Base-by-base conservation (phyloP, 2,113 vertebrate genomes). In the Fregetta grallaria region DNA sequence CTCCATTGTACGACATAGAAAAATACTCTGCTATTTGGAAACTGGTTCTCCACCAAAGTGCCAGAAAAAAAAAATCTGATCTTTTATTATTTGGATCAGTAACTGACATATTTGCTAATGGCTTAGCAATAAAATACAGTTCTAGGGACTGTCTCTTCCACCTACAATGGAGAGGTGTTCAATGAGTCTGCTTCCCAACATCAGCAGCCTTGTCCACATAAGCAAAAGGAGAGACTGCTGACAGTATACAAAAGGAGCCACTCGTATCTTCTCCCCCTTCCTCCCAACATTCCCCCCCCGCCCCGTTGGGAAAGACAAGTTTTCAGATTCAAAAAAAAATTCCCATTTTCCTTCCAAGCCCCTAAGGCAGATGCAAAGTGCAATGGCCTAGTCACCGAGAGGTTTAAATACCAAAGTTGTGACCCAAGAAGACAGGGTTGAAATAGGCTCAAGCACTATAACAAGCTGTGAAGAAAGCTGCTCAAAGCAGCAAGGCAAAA, bases 81-180 rank as follows among this genome's bases (percentile, higher is more conserved):
- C 22, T 34, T 52, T 65, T 76, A 13, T 40, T 44, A 45, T 23
- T 21, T 36, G 38, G 14, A 47, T 34, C n/a, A 26, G 50, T 27
- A 91, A 29, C 10, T 1, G 6, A 70, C 15, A 17, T 15, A 42
- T 20, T 49, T 72, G 25, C 16, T 55, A 66, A 53, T 4, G 25
- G 10, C 15, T 30, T 25, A 65, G n/a, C 71, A 45, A 26, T 11
- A 52, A 23, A 32, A 18, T 6, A 30, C 53, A 67, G 38, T n/a
- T 72, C 59, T 40, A 27, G 29, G 27, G 58, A 30, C 38, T 2
- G 6, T 11, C 17, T 40, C 38, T 53, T 59, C 50, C 40, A 53
- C 59, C 30, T 47, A 21, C 18, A 22, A 27, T 0, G 9, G 19
- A 18, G 63, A 32, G 56, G n/a, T 0, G 3, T 10, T 26, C 50